A percentile compares a stretch with the other conserved stretches of the same genome.
phyloP scores from a whole-genome alignment of 2,888 invertebrate species.

The Callyntrura sp. region DNA sequence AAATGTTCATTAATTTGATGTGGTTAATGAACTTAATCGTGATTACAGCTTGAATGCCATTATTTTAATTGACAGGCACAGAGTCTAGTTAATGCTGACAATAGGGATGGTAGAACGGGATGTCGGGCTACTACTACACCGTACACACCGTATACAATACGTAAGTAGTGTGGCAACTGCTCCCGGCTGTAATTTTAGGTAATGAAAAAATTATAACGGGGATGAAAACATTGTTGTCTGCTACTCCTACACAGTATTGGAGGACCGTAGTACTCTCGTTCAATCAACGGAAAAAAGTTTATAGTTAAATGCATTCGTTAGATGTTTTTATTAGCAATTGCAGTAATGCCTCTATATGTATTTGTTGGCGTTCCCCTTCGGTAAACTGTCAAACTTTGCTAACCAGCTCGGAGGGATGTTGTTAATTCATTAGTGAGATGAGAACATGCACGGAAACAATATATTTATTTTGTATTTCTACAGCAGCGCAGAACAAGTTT shows the following conservation, averaged over 20 bases:
- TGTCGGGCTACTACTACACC: too few relatives aligned
- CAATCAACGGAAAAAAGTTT: too few relatives aligned
- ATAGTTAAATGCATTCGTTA: not conserved
- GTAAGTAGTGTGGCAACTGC: too few relatives aligned
- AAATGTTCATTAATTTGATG: conserved; percentile 56
- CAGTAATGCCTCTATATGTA: conserved; percentile 24
- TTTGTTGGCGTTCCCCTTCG: not conserved
- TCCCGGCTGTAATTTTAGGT: too few relatives aligned
- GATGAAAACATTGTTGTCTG: too few relatives aligned
- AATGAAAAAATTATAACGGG: too few relatives aligned
- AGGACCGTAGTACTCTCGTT: too few relatives aligned
- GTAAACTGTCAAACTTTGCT: conserved; percentile 47
- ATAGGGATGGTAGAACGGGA: too few relatives aligned
- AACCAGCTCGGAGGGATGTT: conserved; percentile 2
- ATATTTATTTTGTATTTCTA: not conserved
- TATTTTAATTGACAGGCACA: not conserved
- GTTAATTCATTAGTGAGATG: conserved; percentile 44
- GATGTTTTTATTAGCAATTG: conserved; percentile 38
- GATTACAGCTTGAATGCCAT: conserved; percentile 33
- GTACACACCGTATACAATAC: too few relatives aligned
- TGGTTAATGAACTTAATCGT: conserved; percentile 68
- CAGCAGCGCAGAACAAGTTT: not conserved
- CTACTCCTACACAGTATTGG: too few relatives aligned
- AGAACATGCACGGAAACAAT: conserved; percentile 8
- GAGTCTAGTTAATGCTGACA: too few relatives aligned